These are phyloP conservation scores for Ctenopoma multispine DNA, from an alignment of 2,797 vertebrate species.

Conservation along the genomic window DNA sequence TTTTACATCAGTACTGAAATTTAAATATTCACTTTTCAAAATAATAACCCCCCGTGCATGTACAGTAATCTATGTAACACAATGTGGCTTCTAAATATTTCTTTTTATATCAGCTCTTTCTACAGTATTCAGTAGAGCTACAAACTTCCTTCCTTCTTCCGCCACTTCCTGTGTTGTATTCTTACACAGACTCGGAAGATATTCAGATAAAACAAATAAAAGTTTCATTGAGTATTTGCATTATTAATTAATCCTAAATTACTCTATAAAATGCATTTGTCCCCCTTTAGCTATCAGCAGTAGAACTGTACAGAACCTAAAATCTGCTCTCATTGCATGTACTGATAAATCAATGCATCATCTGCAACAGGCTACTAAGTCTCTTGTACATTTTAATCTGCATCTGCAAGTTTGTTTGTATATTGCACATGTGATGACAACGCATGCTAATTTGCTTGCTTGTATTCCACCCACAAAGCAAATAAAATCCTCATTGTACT, in stretches of 20 bases:
- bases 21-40: not conserved
- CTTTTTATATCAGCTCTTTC: not conserved
- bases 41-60: not conserved
- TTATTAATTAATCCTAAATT: not conserved
- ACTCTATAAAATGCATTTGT: not conserved
- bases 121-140: slow-evolving; percentile 6
- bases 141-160: slow-evolving; percentile 67
- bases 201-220: slow-evolving; percentile 18
- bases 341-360: slow-evolving; percentile 6
- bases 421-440: slow-evolving; percentile 43
- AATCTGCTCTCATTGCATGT: not conserved
- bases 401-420: slow-evolving; percentile 12
- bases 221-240: slow-evolving; percentile 1
- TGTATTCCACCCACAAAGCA: slow-evolving; percentile 41
- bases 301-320: not conserved
- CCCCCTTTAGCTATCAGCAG: not conserved
- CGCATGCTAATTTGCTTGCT: slow-evolving; percentile 42
- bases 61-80: not conserved
- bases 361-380: not conserved
- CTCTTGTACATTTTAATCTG: slow-evolving; percentile 1
- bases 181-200: slow-evolving; percentile 42
- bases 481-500: slow-evolving; percentile 7
- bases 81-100: not conserved
- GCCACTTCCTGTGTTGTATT: slow-evolving; percentile 80
- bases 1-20: not conserved